phyloP scores from a whole-genome alignment of 2,113 vertebrate genomes.

The Falcunculus frontatus region DNA sequence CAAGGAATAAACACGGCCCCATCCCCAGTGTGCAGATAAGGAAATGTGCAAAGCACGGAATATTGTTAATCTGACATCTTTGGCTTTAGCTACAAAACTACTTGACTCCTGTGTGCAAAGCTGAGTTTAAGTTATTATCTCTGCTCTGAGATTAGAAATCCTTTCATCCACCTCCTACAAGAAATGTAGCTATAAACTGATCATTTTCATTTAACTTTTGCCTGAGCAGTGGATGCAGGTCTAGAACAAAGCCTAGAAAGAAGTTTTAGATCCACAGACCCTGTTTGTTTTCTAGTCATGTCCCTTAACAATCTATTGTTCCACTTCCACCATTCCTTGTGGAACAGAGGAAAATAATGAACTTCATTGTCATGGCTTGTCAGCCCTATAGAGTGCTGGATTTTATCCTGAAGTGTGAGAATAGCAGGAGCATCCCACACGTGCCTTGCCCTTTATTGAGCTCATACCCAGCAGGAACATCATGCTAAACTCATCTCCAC shows the following conservation, averaged over 20 bases:
- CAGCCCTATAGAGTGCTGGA: background rate
- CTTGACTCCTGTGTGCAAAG: background rate
- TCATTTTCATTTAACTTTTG: background rate
- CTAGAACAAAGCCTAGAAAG: background rate
- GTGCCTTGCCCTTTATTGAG: constrained; percentile 60
- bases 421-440: constrained; percentile 43
- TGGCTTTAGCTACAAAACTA: background rate
- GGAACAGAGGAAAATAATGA: background rate
- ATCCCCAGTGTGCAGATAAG: background rate
- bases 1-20: background rate
- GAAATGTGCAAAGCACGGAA: background rate
- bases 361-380: constrained; percentile 17
- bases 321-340: background rate
- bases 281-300: background rate
- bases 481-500: constrained; percentile 5
- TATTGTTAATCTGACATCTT: background rate
- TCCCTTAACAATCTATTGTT: background rate
- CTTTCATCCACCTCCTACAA: background rate
- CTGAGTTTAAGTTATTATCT: background rate
- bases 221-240: background rate
- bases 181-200: background rate
- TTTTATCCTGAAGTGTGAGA: constrained; percentile 31
- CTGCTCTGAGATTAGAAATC: background rate
- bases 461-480: constrained; percentile 61
- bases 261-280: background rate